These are phyloP conservation scores for Conistra vaccinii DNA, from an alignment of 2,888 invertebrate species.

Conservation along the genomic window DNA sequence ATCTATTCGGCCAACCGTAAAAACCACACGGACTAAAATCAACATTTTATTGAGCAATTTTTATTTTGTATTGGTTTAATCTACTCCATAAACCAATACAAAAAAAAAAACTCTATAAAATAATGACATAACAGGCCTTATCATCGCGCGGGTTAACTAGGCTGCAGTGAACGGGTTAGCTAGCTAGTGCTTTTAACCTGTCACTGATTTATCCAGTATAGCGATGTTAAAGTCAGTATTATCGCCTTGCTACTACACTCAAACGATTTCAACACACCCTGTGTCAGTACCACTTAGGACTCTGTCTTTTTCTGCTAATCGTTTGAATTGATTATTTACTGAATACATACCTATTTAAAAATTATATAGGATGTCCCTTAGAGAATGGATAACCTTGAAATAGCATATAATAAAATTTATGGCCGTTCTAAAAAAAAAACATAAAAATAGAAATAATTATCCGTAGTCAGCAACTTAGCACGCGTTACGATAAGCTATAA, in stretches of 20 bases:
- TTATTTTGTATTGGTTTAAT: too few species aligned
- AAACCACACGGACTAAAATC: background rate
- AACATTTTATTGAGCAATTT: too few species aligned
- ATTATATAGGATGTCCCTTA: too few species aligned
- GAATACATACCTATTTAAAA: too few species aligned
- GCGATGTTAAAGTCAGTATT: slow-evolving; percentile 49
- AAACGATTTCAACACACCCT: slow-evolving; percentile 44
- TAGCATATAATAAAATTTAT: too few species aligned
- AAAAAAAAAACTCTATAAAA: slow-evolving; percentile 38
- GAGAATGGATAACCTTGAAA: too few species aligned
- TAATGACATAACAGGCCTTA: slow-evolving; percentile 42
- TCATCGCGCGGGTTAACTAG: slow-evolving; percentile 48
- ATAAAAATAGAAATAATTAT: too few species aligned
- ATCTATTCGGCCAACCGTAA: background rate
- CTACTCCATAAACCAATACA: background rate
- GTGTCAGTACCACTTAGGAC: slow-evolving; percentile 44
- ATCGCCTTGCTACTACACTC: slow-evolving; percentile 38
- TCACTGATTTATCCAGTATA: slow-evolving; percentile 50
- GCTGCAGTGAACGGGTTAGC: slow-evolving; percentile 53
- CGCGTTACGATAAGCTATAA: too few species aligned
- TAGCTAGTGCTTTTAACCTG: slow-evolving; percentile 58
- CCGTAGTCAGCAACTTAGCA: too few species aligned
- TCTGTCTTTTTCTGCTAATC: slow-evolving; percentile 26
- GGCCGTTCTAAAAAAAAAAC: too few species aligned
- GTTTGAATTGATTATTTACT: background rate